Base-by-base conservation (phyloP, 2,888 invertebrate species). In the Hirtodrosophila confusa region DNA sequence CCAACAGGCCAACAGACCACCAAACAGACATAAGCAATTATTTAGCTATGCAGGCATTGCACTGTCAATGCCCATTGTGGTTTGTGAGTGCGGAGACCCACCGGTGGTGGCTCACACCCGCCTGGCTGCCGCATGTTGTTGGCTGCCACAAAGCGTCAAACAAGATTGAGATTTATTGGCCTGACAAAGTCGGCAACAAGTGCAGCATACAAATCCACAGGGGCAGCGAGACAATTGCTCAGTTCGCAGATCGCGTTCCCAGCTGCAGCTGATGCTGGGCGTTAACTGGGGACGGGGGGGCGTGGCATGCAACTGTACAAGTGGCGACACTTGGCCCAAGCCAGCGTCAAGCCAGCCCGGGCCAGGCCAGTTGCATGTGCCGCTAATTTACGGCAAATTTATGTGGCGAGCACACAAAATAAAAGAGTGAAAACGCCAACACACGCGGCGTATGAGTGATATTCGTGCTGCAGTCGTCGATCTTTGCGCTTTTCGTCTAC, bases 321-420 rank as follows among this genome's bases (percentile, higher is more conserved):
- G 88, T 78, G 80, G 75, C 79, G 85, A 87, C 88, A 87, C 86
- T 85, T 83, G 79, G 75, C 77, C 78, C 62, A 57, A 49, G 60
- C 39, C 57, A 53, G 17, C 17, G 17, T 17, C 17, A 17, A 23
- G 47, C 47, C 47, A 23, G 23, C 29, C 49, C 62, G 35, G 37
- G 49, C 43, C 66, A 53, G 40, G 62, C 69, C 39, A 67, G 74
- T 77, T 75, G 73, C 79, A 86, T 88, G 86, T 69, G 83, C 73
- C 72, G 88, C 88, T 86, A 88, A 86, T 86, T 86, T 86, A 71
- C 84, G 60, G 88, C 86, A 86, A 85, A 88, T 88, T 89, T 86
- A 86, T 83, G 80, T 62, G 60, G 51, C 69, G 40, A 61, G 48
- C 54, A 55, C 45, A 57, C 33, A 60, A 51, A 61, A 24, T 9